These are phyloP conservation scores for Holothuria glaberrima DNA, from an alignment of 35 echinoderm and acorn worm genomes.

Conservation along the genomic window DNA sequence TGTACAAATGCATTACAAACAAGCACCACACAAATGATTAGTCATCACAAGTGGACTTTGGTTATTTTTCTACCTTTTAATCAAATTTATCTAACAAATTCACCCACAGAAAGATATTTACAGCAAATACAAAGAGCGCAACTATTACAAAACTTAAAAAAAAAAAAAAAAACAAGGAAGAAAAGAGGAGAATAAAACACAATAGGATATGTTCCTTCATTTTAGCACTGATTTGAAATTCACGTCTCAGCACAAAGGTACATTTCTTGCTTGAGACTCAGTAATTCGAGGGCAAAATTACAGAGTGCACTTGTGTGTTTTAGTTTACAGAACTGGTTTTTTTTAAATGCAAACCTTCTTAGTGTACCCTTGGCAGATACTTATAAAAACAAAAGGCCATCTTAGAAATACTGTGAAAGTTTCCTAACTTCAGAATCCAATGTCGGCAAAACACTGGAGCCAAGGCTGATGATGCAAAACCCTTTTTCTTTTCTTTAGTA, in stretches of 20 bases:
- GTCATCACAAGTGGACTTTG: conserved; percentile 7
- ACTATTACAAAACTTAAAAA: conserved; percentile 61
- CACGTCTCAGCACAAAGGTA: neutral
- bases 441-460: conserved; percentile 57
- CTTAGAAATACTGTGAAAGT: conserved; percentile 30
- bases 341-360: neutral
- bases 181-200: neutral
- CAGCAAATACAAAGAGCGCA: conserved; percentile 61
- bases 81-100: conserved; percentile 55
- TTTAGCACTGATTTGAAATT: conserved; percentile 38
- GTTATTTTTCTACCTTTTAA: conserved; percentile 14
- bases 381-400: neutral
- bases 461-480: conserved; percentile 7
- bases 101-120: conserved; percentile 62
- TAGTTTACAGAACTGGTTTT: neutral
- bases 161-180: conserved; percentile 37
- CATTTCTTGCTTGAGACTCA: too few species aligned
- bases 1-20: conserved; percentile 42
- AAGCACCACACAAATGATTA: conserved; percentile 56
- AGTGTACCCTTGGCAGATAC: conserved; percentile 33
- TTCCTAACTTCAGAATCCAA: conserved; percentile 54
- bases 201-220: neutral
- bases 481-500: too few species aligned
- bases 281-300: neutral
- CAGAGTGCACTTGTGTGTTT: conserved; percentile 52